Evolutionary conservation across 1,140 invertebrate genomes (phyloP).

Genomic region (Carposina sasakii): DNA sequence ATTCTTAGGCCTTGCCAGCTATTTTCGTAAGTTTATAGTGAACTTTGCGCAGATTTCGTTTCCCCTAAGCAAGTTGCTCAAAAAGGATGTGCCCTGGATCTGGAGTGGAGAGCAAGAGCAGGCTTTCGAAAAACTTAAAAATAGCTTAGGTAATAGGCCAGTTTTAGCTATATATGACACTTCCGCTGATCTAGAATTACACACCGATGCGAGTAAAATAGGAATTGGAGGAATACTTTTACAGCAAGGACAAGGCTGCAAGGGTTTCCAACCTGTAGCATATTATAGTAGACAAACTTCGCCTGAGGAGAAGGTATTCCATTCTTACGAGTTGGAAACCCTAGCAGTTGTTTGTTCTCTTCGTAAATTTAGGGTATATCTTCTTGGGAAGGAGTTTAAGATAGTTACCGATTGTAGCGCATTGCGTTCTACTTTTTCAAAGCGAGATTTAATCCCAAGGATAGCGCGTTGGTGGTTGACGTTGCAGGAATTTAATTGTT

Average conservation of each 20-base stretch:
- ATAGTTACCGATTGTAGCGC: slow-evolving; percentile 49
- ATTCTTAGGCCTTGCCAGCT: slow-evolving; percentile 28
- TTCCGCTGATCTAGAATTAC: slow-evolving; percentile 32
- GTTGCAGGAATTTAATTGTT: slow-evolving; percentile 36
- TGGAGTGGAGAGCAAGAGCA: slow-evolving; percentile 32
- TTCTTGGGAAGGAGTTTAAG: slow-evolving; percentile 44
- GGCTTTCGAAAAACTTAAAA: slow-evolving; percentile 15
- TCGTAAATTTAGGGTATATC: slow-evolving; percentile 39
- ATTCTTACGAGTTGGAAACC: slow-evolving; percentile 61
- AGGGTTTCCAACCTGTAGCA: slow-evolving; percentile 21
- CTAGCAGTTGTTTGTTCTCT: slow-evolving; percentile 34
- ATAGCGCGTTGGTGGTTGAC: slow-evolving; percentile 46
- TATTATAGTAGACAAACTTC: slow-evolving; percentile 38
- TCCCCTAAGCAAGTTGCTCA: slow-evolving; percentile 31
- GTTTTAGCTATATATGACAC: slow-evolving; percentile 42
- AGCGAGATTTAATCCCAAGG: slow-evolving; percentile 33
- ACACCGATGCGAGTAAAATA: slow-evolving; percentile 23
- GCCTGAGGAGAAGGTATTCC: slow-evolving; percentile 51
- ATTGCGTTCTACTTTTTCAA: slow-evolving; percentile 30
- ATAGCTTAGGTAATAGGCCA: slow-evolving; percentile 27
- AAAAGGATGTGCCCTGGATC: slow-evolving; percentile 27
- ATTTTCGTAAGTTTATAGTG: slow-evolving; percentile 33
- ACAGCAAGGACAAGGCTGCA: slow-evolving; percentile 18
- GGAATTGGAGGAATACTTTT: slow-evolving; percentile 37
- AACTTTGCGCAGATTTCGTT: slow-evolving; percentile 29